Conservation (phyloP, 2,888 invertebrate species). For the Rhagonycha lutea region DNA sequence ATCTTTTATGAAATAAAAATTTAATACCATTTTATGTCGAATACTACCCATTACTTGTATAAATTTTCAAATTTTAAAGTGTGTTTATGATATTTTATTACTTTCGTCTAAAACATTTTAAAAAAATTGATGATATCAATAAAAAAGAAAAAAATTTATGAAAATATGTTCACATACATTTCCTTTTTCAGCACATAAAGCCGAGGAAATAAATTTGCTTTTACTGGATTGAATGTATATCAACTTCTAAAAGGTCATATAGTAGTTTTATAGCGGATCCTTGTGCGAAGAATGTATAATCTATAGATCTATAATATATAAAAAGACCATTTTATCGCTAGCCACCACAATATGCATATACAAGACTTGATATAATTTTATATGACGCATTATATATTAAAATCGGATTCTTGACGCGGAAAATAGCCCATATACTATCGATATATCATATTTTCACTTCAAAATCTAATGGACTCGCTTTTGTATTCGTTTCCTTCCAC, state of each 20-base stretch:
- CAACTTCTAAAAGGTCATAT: conserved; percentile 38
- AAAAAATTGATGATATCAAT: conserved; percentile 2
- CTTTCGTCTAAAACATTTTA: not conserved
- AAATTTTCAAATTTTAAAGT: not conserved
- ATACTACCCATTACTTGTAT: not conserved
- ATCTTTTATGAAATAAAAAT: not conserved
- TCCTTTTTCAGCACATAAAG: conserved; percentile 37
- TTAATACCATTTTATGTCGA: not conserved
- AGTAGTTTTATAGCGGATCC: conserved; percentile 52
- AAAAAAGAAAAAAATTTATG: conserved; percentile 33
- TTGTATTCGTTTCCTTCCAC: conserved; percentile 30
- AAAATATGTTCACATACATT: conserved; percentile 34
- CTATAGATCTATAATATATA: conserved; percentile 55
- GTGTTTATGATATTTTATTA: not conserved
- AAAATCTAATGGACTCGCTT: conserved; percentile 48
- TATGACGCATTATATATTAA: conserved; percentile 57
- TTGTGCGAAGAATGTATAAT: conserved; percentile 50
- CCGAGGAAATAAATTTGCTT: conserved; percentile 38
- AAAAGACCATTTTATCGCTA: conserved; percentile 51
- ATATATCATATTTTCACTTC: conserved; percentile 51
- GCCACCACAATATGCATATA: conserved; percentile 40
- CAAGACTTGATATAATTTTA: conserved; percentile 53
- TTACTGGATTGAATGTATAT: conserved; percentile 38
- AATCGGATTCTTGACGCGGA: conserved; percentile 56
- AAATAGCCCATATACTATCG: conserved; percentile 55